phyloP scores from a whole-genome alignment of 2,113 vertebrate genomes.

The Pitta sordida region DNA sequence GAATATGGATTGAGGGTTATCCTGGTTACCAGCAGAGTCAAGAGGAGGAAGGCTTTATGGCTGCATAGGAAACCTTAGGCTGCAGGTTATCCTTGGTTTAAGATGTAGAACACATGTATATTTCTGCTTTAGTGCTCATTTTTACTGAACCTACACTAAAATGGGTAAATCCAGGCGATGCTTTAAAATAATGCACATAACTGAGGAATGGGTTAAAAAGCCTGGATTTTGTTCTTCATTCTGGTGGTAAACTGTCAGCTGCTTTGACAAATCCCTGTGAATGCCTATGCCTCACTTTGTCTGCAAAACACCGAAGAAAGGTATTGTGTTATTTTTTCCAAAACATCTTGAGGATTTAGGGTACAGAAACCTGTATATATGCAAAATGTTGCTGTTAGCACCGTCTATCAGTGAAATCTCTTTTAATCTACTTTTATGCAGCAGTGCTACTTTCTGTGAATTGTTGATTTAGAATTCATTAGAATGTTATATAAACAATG shows the following conservation, averaged over 20 bases:
- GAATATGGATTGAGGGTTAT: background rate
- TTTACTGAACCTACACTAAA: background rate
- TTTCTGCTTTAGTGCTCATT: constrained; percentile 1
- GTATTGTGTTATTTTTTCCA: background rate
- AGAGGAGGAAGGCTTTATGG: background rate
- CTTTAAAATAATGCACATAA: background rate
- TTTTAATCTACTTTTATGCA: background rate
- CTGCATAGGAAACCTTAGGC: background rate
- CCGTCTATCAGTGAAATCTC: background rate
- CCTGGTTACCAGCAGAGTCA: background rate
- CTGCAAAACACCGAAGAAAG: background rate
- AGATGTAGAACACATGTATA: background rate
- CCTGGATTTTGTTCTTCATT: background rate
- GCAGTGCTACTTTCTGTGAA: background rate
- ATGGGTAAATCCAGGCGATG: background rate
- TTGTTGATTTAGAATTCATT: background rate
- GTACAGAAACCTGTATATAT: background rate
- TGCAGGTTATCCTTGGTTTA: background rate
- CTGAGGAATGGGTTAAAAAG: background rate
- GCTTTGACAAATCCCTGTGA: background rate
- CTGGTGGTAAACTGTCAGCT: background rate
- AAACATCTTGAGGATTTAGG: background rate
- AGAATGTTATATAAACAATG: background rate
- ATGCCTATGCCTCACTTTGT: background rate
- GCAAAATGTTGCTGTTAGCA: background rate